Evolutionary conservation across 2,113 vertebrate genomes (phyloP).

Genomic region (Engraulis encrasicolus): DNA sequence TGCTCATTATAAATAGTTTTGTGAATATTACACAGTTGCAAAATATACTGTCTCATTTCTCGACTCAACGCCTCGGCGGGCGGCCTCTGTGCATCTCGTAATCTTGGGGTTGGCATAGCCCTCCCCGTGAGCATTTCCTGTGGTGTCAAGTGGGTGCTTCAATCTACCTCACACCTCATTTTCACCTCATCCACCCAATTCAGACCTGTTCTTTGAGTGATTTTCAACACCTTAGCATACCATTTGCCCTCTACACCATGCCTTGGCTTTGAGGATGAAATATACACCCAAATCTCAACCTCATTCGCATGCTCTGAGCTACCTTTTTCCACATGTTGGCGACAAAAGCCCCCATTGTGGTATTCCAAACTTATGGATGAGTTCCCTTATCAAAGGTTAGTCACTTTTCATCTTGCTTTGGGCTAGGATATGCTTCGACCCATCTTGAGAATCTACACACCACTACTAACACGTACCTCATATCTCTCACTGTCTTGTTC

Average conservation of each 20-base stretch:
- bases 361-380: not conserved
- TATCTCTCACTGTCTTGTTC: not conserved
- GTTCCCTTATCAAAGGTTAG: not conserved
- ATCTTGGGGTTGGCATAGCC: not conserved
- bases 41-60: not conserved
- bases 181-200: not conserved
- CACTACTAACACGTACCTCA: not conserved
- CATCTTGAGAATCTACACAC: not conserved
- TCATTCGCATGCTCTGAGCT: not conserved
- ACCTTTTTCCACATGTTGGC: not conserved
- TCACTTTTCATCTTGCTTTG: not conserved
- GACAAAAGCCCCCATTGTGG: not conserved
- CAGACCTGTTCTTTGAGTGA: not conserved
- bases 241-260: not conserved
- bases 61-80: not conserved
- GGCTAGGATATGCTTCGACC: not conserved
- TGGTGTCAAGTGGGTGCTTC: not conserved
- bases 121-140: not conserved
- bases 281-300: not conserved
- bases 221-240: not conserved
- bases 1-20: no score
- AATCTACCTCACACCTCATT: not conserved
- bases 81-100: not conserved
- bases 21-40: not conserved
- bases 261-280: not conserved